Percentiles rank a stretch among this genome's conserved stretches.
These are phyloP conservation scores for Tichodroma muraria DNA, from an alignment of 2,113 vertebrate genomes.

Conservation along the genomic window DNA sequence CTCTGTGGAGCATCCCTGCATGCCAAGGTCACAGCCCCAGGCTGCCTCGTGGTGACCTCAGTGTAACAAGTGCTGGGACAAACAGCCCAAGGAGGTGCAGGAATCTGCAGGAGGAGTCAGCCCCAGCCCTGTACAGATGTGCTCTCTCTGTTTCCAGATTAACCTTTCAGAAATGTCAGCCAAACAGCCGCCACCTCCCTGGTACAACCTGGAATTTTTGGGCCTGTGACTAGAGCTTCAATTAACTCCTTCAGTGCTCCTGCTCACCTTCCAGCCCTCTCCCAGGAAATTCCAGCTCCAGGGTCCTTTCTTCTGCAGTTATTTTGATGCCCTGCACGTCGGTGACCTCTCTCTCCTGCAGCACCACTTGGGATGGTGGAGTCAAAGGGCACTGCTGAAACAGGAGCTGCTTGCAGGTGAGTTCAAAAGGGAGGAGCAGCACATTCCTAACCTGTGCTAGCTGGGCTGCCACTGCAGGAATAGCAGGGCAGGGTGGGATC, in stretches of 20 bases:
- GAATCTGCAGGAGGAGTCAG: not conserved
- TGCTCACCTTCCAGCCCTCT: not conserved
- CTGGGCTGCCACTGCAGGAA: not conserved
- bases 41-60: not conserved
- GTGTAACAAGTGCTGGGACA: too few species aligned
- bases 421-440: not conserved
- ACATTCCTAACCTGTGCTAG: not conserved
- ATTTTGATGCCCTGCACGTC: not conserved
- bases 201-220: not conserved
- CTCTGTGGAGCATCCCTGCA: not conserved
- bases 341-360: not conserved
- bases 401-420: not conserved
- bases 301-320: not conserved
- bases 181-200: not conserved
- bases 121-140: not conserved
- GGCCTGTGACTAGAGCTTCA: not conserved
- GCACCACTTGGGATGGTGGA: not conserved
- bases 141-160: not conserved
- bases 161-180: constrained; percentile 54
- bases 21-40: not conserved
- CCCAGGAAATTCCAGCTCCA: not conserved
- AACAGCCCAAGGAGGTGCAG: not conserved
- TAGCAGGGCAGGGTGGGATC: not conserved
- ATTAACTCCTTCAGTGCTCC: not conserved
- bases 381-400: constrained; percentile 10